A percentile compares a stretch with the other conserved stretches of the same genome.
These are phyloP conservation scores for Athalia rosae DNA, from an alignment of 2,888 invertebrate genomes.

Conservation along the genomic window DNA sequence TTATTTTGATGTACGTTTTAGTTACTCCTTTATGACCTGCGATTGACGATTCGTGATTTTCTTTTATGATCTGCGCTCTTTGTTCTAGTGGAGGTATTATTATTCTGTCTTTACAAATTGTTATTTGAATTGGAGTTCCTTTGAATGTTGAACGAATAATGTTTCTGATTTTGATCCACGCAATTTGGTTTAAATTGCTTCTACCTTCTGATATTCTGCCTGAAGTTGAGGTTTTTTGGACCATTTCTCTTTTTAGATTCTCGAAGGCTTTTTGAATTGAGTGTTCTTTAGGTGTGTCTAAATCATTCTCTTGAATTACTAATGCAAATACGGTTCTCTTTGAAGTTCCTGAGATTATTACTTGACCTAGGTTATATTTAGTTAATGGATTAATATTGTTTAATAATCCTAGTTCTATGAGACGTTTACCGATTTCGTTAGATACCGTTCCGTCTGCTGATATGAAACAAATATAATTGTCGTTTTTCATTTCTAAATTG, in stretches of 20 bases:
- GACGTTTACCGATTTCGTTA: no score
- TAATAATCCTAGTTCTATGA: no score
- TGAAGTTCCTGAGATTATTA: constrained; percentile 21
- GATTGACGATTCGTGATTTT: constrained; percentile 44
- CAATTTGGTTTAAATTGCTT: constrained; percentile 28
- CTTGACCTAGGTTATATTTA: constrained; percentile 18
- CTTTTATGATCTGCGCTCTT: constrained; percentile 43
- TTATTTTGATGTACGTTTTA: constrained; percentile 49
- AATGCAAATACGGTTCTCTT: constrained; percentile 32
- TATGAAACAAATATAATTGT: no score
- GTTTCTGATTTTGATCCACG: constrained; percentile 35
- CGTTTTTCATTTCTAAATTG: constrained; percentile 48
- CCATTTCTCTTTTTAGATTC: constrained; percentile 26
- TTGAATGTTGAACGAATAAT: constrained; percentile 27
- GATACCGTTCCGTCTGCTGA: no score
- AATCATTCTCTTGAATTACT: constrained; percentile 25
- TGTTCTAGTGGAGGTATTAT: constrained; percentile 2
- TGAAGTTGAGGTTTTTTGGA: constrained; percentile 3
- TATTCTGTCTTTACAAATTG: constrained; percentile 14
- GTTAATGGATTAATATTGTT: neutral
- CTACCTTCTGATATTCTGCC: constrained; percentile 37
- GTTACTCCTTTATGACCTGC: constrained; percentile 49
- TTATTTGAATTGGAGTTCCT: constrained; percentile 7
- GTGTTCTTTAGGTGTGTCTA: neutral
- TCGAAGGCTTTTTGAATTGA: neutral